Conservation (phyloP, 2,113 vertebrate genomes). For the Corythoichthys intestinalis region DNA sequence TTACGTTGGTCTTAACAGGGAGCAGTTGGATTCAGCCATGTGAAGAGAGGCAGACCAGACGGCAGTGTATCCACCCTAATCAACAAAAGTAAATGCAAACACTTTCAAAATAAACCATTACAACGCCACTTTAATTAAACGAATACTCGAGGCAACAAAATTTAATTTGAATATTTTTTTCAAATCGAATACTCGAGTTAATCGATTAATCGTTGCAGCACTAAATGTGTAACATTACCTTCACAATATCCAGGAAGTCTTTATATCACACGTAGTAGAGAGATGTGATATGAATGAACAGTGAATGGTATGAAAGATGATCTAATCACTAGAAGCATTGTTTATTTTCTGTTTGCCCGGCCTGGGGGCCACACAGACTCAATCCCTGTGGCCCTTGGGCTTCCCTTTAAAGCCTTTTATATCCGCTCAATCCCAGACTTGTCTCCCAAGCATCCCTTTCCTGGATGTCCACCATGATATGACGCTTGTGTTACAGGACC, state of each 20-base stretch:
- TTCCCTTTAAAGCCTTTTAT: conserved; percentile 54
- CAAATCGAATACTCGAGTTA: too few species aligned
- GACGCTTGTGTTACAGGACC: not conserved
- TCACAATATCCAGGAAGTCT: not conserved
- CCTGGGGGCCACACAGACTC: conserved; percentile 62
- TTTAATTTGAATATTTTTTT: too few species aligned
- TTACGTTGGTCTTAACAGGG: too few species aligned
- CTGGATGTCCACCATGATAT: conserved; percentile 30
- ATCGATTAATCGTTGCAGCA: too few species aligned
- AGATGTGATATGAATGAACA: not conserved
- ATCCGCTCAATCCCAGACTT: conserved; percentile 57
- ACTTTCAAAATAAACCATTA: too few species aligned
- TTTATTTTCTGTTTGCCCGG: conserved; percentile 68
- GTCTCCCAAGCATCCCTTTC: conserved; percentile 24
- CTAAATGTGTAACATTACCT: not conserved
- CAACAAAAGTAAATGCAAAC: too few species aligned
- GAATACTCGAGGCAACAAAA: too few species aligned
- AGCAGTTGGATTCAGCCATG: too few species aligned
- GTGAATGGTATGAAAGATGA: conserved; percentile 4
- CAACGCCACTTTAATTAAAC: too few species aligned
- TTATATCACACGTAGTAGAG: not conserved
- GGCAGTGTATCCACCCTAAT: too few species aligned
- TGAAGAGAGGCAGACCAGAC: too few species aligned
- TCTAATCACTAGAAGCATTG: conserved; percentile 63
- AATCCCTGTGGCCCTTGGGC: conserved; percentile 53